Evolutionary conservation across 2,113 vertebrate genomes (phyloP), one percentile per base, ranked within the genome.

Genomic region (Semnopithecus entellus): DNA sequence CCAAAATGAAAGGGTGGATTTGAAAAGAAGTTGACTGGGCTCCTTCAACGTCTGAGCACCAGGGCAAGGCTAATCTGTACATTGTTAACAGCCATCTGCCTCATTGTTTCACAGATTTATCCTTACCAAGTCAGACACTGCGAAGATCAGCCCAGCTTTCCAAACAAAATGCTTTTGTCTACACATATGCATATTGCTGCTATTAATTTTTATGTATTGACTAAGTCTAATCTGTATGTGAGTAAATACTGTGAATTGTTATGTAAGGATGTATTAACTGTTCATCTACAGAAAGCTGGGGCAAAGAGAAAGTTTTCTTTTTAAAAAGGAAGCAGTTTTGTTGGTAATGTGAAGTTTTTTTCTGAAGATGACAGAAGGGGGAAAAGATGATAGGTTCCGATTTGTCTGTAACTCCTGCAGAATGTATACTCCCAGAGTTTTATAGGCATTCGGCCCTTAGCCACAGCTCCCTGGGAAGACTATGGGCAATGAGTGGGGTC

Each of bases 51-150:
- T 96, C 83, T 30, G 96, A 95, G 88, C 89, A 50, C 95, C 35
- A 82, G 78, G 88, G 90, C 80, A 90, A 83, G 86, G 89, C 80
- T 97, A 76, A 97, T 97, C 27, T 96, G 52, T 89, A 79, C 73
- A 48, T 93, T 95, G 79, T 95, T 96, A 59, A 17, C 80, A 68
- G 73, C 93, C 96, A 88, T 97, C 97, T 97, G 94, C 55, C 70
- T 91, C 94, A 57, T 75, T 93, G 43, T 89, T 87, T 79, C 70
- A 22, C 7, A 73, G 85, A 40, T 72, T 57, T 11, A 11, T n/a
- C 84, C 82, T 57, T 50, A 20, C 13, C 35, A 25, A 0, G 12
- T 78, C 48, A 75, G 61, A 70, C 17, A 0, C n/a, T 17, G 43
- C 8, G 17, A 81, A 91, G 59, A 43, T 57, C 66, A 93, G 3